Base-by-base conservation (phyloP, 2,888 invertebrate species). In the Yponomeuta evonymella region DNA sequence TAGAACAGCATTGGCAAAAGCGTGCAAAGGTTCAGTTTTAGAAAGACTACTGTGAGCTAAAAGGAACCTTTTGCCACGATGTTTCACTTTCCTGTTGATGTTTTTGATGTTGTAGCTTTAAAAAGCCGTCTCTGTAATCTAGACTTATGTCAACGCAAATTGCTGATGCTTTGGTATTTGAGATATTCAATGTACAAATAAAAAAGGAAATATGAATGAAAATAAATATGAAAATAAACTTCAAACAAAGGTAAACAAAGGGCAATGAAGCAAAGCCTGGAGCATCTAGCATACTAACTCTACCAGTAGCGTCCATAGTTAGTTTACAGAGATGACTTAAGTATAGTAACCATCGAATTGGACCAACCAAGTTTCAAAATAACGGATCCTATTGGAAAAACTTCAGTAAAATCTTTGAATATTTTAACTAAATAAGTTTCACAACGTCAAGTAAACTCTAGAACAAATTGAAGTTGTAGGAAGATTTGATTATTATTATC, bases 291-390 rank as follows among this genome's bases (percentile, higher is more conserved):
- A 12, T 58, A 58, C 15, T 15, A 51, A 15, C 15, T 5, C 51
- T n/a, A 6, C 36, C 67, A 15, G 69, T 72, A 69, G 76, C 76
- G 75, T 81, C 81, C 82, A 81, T 83, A 82, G 79, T 80, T 80
- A 80, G 77, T 81, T 80, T 80, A 76, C 77, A 78, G 77, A 79
- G 73, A 75, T 70, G 75, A 73, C 73, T 23, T n/a, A 67, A 30
- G 65, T 58, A 68, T 23, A 67, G 63, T 62, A 68, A n/a, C 51
- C 51, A 58, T 58, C 51, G 15, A 58, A 15, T 15, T 15, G 12
- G 15, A 15, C 12, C 51, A 58, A 58, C 51, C 15, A 58, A 2
- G 51, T 58, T 12, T 58, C 51, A 58, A 58, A 3, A 58, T 43
- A 43, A 43, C 9, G 43, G 8, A 43, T 8, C 6, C 43, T 43